Conservation (phyloP, 2,113 vertebrate genomes). For the Phalacrocorax pelagicus region DNA sequence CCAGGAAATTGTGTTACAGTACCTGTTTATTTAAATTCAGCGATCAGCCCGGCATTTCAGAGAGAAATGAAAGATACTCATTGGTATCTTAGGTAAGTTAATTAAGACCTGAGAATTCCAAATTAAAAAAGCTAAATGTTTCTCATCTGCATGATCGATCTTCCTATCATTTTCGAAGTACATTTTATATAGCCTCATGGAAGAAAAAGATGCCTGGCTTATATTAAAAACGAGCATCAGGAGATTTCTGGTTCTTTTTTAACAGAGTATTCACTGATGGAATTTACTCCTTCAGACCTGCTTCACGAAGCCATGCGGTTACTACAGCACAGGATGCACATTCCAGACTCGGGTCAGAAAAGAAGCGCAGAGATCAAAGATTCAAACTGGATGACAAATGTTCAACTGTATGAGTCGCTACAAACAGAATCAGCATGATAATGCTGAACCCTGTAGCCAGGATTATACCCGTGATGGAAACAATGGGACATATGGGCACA, state of each 20-base stretch:
- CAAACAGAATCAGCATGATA: slow-evolving; percentile 27
- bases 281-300: not conserved
- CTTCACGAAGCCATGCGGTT: not conserved
- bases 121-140: not conserved
- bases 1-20: not conserved
- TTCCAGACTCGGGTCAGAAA: not conserved
- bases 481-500: slow-evolving; percentile 51
- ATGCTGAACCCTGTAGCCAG: not conserved
- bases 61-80: not conserved
- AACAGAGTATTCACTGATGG: not conserved
- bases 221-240: not conserved
- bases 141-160: not conserved
- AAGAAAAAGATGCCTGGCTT: not conserved
- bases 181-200: not conserved
- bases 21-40: not conserved
- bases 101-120: not conserved
- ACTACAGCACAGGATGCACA: not conserved
- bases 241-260: not conserved
- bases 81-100: not conserved
- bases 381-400: slow-evolving; percentile 1
- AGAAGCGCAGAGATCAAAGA: slow-evolving; percentile 5
- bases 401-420: not conserved
- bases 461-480: slow-evolving; percentile 1
- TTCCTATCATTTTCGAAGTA: not conserved
- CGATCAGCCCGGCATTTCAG: not conserved